phyloP scores from a whole-genome alignment of 2,797 vertebrate species.

The Microchirus variegatus region DNA sequence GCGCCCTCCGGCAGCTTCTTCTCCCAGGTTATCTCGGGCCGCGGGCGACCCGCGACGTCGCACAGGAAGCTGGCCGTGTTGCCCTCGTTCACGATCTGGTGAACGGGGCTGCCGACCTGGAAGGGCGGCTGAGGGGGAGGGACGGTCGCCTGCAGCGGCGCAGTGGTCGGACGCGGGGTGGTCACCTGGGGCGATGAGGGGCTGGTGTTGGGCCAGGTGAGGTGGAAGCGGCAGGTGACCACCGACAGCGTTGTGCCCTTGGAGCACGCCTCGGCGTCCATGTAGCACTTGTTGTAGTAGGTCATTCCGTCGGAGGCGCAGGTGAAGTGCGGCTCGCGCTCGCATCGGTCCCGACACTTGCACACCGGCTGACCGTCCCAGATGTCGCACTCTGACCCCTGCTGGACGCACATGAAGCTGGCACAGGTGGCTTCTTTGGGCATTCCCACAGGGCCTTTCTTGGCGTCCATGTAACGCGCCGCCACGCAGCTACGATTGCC shows the following conservation, averaged over 20 bases:
- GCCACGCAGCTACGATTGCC: slow-evolving; percentile 95
- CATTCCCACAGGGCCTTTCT: slow-evolving; percentile 90
- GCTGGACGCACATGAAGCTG: slow-evolving; percentile 93
- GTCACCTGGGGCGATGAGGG: slow-evolving; percentile 84
- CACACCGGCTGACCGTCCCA: slow-evolving; percentile 97
- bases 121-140: slow-evolving; percentile 76
- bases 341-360: slow-evolving; percentile 95
- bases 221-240: slow-evolving; percentile 88
- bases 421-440: slow-evolving; percentile 91
- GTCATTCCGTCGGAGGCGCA: slow-evolving; percentile 97
- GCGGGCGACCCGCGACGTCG: slow-evolving; percentile 86
- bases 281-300: slow-evolving; percentile 98
- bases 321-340: slow-evolving; percentile 95
- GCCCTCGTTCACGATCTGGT: slow-evolving; percentile 85
- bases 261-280: slow-evolving; percentile 97
- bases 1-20: slow-evolving; percentile 84
- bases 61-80: slow-evolving; percentile 96
- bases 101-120: slow-evolving; percentile 83
- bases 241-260: slow-evolving; percentile 90
- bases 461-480: slow-evolving; percentile 89
- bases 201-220: slow-evolving; percentile 93
- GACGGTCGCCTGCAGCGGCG: slow-evolving; percentile 83
- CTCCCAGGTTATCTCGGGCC: slow-evolving; percentile 93
- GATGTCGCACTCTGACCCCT: slow-evolving; percentile 96
- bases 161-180: slow-evolving; percentile 86